Evolutionary conservation across 2,113 vertebrate genomes (phyloP).

Genomic region (Hiodon alosoides): DNA sequence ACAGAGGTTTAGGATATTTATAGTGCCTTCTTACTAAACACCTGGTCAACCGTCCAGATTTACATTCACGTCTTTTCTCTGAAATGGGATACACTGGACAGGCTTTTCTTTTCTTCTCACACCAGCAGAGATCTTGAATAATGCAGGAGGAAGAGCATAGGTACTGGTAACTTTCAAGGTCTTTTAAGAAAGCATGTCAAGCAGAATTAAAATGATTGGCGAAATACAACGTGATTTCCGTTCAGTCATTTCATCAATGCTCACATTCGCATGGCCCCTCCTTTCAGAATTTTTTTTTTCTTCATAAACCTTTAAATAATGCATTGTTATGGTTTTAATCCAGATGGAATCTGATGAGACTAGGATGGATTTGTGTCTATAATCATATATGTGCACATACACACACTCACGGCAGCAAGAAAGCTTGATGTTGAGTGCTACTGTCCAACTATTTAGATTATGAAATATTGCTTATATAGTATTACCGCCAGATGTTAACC

Average conservation of each 20-base stretch:
- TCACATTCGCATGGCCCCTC: neutral
- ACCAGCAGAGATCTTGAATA: neutral
- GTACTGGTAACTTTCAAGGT: neutral
- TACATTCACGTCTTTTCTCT: conserved; percentile 12
- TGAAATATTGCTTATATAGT: neutral
- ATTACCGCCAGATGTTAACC: conserved; percentile 2
- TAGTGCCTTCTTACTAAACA: neutral
- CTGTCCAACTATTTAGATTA: no score
- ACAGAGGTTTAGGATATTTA: conserved; percentile 2
- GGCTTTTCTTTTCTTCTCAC: neutral
- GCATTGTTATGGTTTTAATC: neutral
- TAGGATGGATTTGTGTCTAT: neutral
- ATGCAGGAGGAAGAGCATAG: neutral
- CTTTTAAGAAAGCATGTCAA: conserved; percentile 6
- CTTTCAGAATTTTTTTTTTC: no score
- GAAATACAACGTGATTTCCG: neutral
- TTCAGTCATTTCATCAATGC: neutral
- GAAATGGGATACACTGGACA: neutral
- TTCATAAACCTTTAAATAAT: no score
- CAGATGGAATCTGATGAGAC: neutral
- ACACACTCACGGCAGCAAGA: no score
- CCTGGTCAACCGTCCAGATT: conserved; percentile 10
- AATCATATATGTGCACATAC: no score
- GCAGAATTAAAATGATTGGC: neutral
- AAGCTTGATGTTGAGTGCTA: no score